These are phyloP conservation scores for Rhodeus uyekii DNA, from an alignment of 2,797 vertebrate genomes.

Conservation along the genomic window DNA sequence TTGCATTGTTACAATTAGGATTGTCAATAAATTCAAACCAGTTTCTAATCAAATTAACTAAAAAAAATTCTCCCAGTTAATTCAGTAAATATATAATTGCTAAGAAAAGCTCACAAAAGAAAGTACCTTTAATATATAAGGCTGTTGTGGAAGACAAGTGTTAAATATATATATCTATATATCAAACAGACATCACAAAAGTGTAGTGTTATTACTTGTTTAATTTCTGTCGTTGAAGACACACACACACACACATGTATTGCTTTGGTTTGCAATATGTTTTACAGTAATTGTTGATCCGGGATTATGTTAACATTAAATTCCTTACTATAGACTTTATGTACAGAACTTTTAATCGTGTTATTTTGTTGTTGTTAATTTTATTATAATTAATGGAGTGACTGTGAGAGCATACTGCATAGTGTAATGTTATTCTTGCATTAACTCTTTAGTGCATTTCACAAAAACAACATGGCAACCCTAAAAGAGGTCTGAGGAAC, in stretches of 20 bases:
- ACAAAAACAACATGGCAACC: conserved; percentile 48
- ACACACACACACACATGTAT: background rate
- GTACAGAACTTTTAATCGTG: background rate
- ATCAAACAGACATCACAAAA: background rate
- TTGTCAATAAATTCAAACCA: too few relatives aligned
- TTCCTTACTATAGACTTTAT: background rate
- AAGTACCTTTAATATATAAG: background rate
- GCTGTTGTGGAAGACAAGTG: background rate
- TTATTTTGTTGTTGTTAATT: background rate
- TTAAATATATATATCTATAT: too few relatives aligned
- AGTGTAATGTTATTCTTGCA: conserved; percentile 60
- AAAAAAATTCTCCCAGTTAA: too few relatives aligned
- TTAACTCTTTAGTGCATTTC: conserved; percentile 51
- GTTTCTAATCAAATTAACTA: too few relatives aligned
- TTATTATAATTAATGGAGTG: background rate
- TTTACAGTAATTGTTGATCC: background rate
- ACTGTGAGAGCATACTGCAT: conserved; percentile 52
- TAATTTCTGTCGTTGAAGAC: background rate
- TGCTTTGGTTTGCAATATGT: background rate
- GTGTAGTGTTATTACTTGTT: background rate
- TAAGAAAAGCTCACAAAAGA: background rate
- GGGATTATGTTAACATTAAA: too few relatives aligned
- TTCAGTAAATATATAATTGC: too few relatives aligned
- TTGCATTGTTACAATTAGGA: background rate
- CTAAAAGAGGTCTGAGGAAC: conserved; percentile 33